Evolutionary conservation across 2,888 invertebrate species (phyloP).

Genomic region (Lepas anatifera): DNA sequence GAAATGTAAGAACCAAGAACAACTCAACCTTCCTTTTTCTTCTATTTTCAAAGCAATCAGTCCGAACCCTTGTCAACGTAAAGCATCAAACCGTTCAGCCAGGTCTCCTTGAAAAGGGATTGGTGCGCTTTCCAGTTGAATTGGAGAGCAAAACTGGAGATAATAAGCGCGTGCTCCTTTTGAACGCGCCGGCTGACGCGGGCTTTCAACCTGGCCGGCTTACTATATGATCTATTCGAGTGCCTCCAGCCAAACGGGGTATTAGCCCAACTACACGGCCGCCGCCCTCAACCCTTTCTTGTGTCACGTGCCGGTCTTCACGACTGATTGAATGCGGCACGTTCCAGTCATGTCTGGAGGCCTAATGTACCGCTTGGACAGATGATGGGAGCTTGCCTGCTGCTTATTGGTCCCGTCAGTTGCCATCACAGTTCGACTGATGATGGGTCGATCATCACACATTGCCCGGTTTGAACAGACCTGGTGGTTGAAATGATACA

Average conservation of each 20-base stretch:
- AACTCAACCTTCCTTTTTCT: too few relatives aligned
- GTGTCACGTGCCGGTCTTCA: slow-evolving; percentile 5
- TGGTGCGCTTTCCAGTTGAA: not conserved
- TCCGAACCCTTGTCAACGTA: not conserved
- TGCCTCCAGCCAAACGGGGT: not conserved
- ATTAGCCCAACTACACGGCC: slow-evolving; percentile 9
- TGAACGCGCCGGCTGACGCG: not conserved
- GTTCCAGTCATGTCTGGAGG: slow-evolving; percentile 6
- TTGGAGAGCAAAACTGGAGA: not conserved
- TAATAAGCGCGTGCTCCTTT: slow-evolving; percentile 7
- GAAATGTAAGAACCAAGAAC: too few relatives aligned
- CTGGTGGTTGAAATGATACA: too few relatives aligned
- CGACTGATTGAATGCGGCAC: slow-evolving; percentile 4
- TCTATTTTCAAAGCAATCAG: too few relatives aligned
- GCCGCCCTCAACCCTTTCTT: slow-evolving; percentile 11
- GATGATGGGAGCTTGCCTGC: not conserved
- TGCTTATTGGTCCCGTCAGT: too few relatives aligned
- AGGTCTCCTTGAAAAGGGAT: slow-evolving; percentile 6
- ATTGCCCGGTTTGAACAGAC: too few relatives aligned
- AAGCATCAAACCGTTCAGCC: not conserved
- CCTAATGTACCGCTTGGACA: not conserved
- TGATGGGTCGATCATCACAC: too few relatives aligned
- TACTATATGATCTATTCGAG: slow-evolving; percentile 12
- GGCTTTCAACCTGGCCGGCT: not conserved
- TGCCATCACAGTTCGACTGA: too few relatives aligned